These are phyloP conservation scores for Tribolium freemani DNA, from an alignment of 2,888 invertebrate species.

Conservation along the genomic window DNA sequence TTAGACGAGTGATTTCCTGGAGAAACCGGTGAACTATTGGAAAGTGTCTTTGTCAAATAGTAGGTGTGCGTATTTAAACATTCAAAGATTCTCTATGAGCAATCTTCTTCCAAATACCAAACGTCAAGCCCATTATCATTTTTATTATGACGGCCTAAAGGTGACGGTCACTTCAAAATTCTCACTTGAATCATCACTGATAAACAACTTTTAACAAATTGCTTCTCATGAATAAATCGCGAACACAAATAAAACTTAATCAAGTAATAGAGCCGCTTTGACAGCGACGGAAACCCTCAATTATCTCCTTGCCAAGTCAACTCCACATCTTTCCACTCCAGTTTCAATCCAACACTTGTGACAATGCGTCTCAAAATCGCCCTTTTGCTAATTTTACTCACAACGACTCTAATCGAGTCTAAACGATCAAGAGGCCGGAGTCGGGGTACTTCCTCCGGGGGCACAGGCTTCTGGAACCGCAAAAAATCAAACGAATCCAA, in stretches of 20 bases:
- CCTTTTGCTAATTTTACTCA: constrained; percentile 15
- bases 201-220: constrained; percentile 8
- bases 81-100: constrained; percentile 17
- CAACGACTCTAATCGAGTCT: not conserved
- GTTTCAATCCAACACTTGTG: not conserved
- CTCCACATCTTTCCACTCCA: not conserved
- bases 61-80: constrained; percentile 17
- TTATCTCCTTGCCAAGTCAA: not conserved
- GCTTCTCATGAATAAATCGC: constrained; percentile 11
- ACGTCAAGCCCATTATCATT: constrained; percentile 31
- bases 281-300: constrained; percentile 31
- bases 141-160: constrained; percentile 27
- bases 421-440: constrained; percentile 37
- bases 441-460: constrained; percentile 27
- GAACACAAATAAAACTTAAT: constrained; percentile 34
- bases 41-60: constrained; percentile 20
- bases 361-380: constrained; percentile 20
- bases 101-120: constrained; percentile 28
- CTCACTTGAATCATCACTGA: constrained; percentile 4
- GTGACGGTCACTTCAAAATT: constrained; percentile 24
- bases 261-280: constrained; percentile 31
- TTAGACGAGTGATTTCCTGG: constrained; percentile 7
- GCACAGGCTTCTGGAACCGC: constrained; percentile 42
- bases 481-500: constrained; percentile 26
- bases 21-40: constrained; percentile 23